Evolutionary conservation across 30 jellyfish, hydroid and myxozoan species (phyloP), one percentile per base, ranked within the genome.

Genomic region (Nemopilema nomurai): DNA sequence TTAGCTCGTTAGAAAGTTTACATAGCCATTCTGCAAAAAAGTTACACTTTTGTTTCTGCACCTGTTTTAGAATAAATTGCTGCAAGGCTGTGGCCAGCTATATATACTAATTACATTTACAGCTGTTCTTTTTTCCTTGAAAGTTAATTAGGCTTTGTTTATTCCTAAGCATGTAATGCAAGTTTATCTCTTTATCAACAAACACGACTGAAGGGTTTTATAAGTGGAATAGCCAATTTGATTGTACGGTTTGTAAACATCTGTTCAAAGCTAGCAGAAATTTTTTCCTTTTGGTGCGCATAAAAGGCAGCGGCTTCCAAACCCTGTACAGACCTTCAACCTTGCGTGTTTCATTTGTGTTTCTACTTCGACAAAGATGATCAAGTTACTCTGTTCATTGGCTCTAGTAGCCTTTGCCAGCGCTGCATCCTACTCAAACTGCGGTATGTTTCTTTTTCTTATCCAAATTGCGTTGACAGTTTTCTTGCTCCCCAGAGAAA

Each of bases 361-460:
- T 41, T 41, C 57, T 41, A 41, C 6, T 41, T 41, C 57, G 13
- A 13, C 57, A 75, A 84, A 73, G 41, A 84, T 84, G 93, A 24
- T 84, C 67, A 73, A 28, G 52, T 69, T 84, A 7, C 18, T 84
- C 30, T 73, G 93, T 67, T 28, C 74, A 66, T 13, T 74, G 51
- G 87, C 77, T 8, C 22, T 84, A 22, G 83, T 51, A 29, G 93
- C 87, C 67, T 23, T 28, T 32, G 93, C 86, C 17, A 73, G 65
- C 49, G 93, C 93, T 9, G 79, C 87, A 13, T 62, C 87, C 1
- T 84, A 4, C 71, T 28, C 77, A 18, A 74, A 84, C 69, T 84
- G 93, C 51, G 87, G 93, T 84, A 68, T 19, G 93, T 32, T 28
- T 71, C 6, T 41, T 41, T 41, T 13, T 41, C 6, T 41, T 41